These are phyloP conservation scores for Diaprepes abbreviatus DNA, from an alignment of 2,888 invertebrate species.

Conservation along the genomic window DNA sequence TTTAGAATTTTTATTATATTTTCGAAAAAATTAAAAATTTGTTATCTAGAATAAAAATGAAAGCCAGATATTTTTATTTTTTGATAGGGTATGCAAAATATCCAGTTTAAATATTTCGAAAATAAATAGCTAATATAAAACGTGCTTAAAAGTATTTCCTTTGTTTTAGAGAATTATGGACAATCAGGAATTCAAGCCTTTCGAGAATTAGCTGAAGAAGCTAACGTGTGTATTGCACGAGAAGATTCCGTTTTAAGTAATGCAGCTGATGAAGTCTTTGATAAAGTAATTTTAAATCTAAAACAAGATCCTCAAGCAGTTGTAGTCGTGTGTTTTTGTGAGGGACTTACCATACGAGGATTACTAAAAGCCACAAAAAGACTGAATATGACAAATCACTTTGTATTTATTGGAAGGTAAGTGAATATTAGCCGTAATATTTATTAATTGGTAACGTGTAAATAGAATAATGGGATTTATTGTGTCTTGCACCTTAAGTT, in stretches of 20 bases:
- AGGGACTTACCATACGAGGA: constrained; percentile 79
- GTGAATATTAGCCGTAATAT: no score
- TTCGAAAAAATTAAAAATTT: no score
- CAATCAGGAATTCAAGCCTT: constrained; percentile 83
- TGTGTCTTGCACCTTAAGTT: not conserved
- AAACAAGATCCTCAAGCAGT: constrained; percentile 71
- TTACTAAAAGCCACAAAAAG: constrained; percentile 74
- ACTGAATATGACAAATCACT: constrained; percentile 72
- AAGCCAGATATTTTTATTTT: no score
- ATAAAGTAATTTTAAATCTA: constrained; percentile 71
- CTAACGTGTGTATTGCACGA: constrained; percentile 80
- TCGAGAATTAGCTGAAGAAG: constrained; percentile 76
- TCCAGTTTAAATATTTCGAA: no score
- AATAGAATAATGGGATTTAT: not conserved
- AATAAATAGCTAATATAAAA: no score
- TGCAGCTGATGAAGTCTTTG: constrained; percentile 72
- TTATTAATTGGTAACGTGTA: no score
- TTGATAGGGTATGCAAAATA: no score
- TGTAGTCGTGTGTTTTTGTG: constrained; percentile 85
- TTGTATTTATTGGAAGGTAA: constrained; percentile 79
- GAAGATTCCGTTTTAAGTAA: constrained; percentile 75
- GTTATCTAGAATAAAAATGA: no score
- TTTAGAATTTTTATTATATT: no score
- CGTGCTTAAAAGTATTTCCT: not conserved
- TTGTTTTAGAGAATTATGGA: constrained; percentile 79